These are phyloP conservation scores for Digitonthophagus gazella DNA, from an alignment of 2,888 invertebrate species.

Conservation along the genomic window DNA sequence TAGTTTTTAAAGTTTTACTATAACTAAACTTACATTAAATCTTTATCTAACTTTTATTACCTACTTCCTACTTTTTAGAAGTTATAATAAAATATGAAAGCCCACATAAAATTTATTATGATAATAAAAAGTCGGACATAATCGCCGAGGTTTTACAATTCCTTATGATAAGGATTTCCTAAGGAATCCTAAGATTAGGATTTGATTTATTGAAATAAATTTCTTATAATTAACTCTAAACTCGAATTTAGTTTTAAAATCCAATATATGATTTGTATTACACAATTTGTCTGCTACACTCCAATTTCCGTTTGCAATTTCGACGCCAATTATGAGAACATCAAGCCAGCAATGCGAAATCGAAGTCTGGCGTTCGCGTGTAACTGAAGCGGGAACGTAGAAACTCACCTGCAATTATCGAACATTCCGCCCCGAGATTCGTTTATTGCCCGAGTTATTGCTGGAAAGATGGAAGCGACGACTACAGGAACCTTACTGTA, in stretches of 20 bases:
- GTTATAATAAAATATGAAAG: background rate
- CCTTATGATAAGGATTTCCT: too few species aligned
- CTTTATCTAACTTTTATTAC: background rate
- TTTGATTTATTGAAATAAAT: too few species aligned
- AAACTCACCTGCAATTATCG: background rate
- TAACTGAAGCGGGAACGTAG: background rate
- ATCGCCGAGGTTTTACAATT: too few species aligned
- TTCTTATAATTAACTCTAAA: too few species aligned
- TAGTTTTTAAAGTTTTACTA: background rate
- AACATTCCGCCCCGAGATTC: background rate
- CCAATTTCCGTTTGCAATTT: background rate
- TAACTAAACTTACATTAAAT: too few species aligned
- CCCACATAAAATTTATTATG: too few species aligned
- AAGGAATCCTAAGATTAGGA: too few species aligned
- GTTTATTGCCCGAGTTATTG: background rate
- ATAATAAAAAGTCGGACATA: too few species aligned
- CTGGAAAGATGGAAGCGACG: background rate
- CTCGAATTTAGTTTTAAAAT: too few species aligned
- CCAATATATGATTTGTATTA: too few species aligned
- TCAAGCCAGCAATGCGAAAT: background rate
- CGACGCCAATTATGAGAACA: background rate
- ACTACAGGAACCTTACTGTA: background rate
- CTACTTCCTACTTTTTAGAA: too few species aligned
- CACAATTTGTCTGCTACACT: too few species aligned
- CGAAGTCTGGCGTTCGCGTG: background rate